These are phyloP conservation scores for Ashinkailepas kermadecensis DNA, from an alignment of 2,888 invertebrate species.

Conservation along the genomic window DNA sequence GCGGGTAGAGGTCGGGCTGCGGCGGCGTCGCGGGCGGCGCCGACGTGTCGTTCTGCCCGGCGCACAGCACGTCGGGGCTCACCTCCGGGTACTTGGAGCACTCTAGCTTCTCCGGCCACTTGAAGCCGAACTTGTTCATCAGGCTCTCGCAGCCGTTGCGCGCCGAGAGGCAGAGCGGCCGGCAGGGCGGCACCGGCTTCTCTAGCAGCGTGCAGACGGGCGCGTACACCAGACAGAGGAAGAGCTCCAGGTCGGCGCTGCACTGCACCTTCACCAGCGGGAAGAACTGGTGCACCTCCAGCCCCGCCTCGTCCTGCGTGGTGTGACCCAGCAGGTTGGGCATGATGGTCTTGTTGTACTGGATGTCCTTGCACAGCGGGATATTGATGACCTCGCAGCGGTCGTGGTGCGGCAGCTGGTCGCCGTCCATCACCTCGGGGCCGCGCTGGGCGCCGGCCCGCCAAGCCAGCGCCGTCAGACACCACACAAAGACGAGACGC, in stretches of 20 bases:
- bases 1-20: neutral
- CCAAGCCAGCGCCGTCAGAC: neutral
- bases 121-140: conserved; percentile 80
- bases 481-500: neutral
- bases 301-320: conserved; percentile 93
- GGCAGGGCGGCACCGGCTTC: conserved; percentile 84
- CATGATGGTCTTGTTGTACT: conserved; percentile 91
- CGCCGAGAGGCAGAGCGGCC: conserved; percentile 88
- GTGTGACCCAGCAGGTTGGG: conserved; percentile 97
- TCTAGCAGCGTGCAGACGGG: conserved; percentile 88
- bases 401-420: conserved; percentile 32
- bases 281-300: conserved; percentile 97
- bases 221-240: conserved; percentile 96
- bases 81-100: conserved; percentile 83
- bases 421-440: conserved; percentile 27
- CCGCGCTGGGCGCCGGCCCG: neutral
- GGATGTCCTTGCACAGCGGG: conserved; percentile 94
- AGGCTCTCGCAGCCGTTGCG: conserved; percentile 89
- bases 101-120: conserved; percentile 96
- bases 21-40: conserved; percentile 42
- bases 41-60: conserved; percentile 59
- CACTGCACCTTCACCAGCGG: conserved; percentile 97
- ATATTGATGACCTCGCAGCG: conserved; percentile 92
- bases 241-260: conserved; percentile 90
- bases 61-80: conserved; percentile 58